Conservation (phyloP, 2,113 vertebrate species). For the Caretta caretta region DNA sequence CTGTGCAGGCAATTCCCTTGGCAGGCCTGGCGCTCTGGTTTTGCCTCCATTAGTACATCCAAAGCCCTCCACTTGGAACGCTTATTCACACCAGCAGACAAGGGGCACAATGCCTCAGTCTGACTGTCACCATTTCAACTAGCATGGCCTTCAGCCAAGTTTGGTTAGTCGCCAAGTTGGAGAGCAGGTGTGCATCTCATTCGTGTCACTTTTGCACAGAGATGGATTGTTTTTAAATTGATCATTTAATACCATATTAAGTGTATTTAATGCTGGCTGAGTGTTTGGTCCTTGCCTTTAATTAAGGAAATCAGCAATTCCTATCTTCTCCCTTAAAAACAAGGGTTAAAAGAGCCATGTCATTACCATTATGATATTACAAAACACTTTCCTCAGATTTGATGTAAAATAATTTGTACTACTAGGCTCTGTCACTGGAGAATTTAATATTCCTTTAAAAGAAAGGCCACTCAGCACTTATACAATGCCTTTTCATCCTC, state of each 20-base stretch:
- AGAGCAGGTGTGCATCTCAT: background rate
- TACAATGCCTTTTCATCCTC: background rate
- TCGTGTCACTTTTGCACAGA: background rate
- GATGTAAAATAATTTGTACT: rapidly evolving
- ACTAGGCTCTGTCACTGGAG: rapidly evolving
- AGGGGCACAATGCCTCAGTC: rapidly evolving
- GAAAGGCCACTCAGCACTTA: background rate
- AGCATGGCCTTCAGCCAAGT: rapidly evolving
- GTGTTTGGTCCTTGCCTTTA: background rate
- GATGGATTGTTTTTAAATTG: background rate
- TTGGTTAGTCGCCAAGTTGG: rapidly evolving
- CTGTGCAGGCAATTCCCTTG: background rate
- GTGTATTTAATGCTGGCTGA: background rate
- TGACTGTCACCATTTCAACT: background rate
- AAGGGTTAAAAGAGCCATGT: background rate
- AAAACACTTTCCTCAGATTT: background rate
- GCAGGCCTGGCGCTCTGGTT: background rate
- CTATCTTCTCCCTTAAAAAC: background rate
- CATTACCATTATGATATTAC: background rate
- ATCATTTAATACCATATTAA: background rate
- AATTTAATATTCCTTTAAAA: rapidly evolving
- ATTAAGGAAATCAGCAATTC: background rate
- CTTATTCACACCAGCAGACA: background rate
- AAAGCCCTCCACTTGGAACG: background rate
- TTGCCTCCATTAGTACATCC: too few species aligned